A percentile compares a stretch with the other conserved stretches of the same genome.
These are phyloP conservation scores for Chitala chitala DNA, from an alignment of 2,113 vertebrate genomes.

Conservation along the genomic window DNA sequence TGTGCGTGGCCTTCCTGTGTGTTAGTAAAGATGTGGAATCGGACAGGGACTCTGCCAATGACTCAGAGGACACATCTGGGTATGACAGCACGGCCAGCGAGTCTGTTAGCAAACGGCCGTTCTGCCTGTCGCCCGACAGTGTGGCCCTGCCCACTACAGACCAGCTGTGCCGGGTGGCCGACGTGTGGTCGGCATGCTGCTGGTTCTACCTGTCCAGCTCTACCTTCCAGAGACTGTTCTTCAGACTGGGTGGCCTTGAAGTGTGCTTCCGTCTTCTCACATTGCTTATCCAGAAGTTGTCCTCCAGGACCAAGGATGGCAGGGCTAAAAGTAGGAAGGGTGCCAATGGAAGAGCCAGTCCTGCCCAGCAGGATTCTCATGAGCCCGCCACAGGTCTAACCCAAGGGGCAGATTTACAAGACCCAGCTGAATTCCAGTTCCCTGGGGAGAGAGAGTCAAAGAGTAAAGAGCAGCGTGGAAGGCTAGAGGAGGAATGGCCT, in stretches of 20 bases:
- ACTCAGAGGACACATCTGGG: constrained; percentile 92
- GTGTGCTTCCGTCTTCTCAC: constrained; percentile 77
- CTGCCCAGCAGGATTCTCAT: constrained; percentile 37
- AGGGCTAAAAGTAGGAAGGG: constrained; percentile 62
- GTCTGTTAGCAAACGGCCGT: constrained; percentile 69
- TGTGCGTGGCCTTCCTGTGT: constrained; percentile 87
- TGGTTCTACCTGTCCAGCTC: constrained; percentile 77
- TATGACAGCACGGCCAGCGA: constrained; percentile 92
- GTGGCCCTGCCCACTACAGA: constrained; percentile 77
- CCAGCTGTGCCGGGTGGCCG: constrained; percentile 74
- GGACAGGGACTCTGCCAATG: constrained; percentile 77
- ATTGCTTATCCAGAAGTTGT: constrained; percentile 78
- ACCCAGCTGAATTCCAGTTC: constrained; percentile 21
- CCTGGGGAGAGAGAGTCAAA: constrained; percentile 38
- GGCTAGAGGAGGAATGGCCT: constrained; percentile 67
- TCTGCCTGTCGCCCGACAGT: constrained; percentile 73
- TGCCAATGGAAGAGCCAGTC: constrained; percentile 47
- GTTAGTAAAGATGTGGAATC: constrained; percentile 85
- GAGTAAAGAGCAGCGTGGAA: constrained; percentile 45
- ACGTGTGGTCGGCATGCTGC: constrained; percentile 83
- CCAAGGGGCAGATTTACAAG: constrained; percentile 20
- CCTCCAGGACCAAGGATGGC: constrained; percentile 57
- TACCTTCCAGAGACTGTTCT: constrained; percentile 86
- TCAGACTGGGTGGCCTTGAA: constrained; percentile 79
- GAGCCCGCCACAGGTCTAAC: background rate